Evolutionary conservation across 1,140 invertebrate species (phyloP).

Genomic region (Wasmannia auropunctata): DNA sequence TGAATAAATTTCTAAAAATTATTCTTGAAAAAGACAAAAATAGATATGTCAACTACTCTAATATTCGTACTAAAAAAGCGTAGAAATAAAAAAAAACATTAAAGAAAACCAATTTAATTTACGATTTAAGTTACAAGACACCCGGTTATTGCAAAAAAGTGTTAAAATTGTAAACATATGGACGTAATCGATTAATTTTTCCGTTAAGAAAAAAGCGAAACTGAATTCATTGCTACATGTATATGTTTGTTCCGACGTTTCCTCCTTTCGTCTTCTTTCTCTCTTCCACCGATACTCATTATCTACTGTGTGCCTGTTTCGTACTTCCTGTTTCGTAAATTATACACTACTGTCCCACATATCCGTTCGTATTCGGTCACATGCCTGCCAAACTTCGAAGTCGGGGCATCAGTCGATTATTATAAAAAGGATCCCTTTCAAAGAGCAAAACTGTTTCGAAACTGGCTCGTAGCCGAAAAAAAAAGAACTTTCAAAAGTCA

Average conservation of each 20-base stretch:
- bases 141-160: neutral
- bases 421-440: neutral
- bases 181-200: neutral
- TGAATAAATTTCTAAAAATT: neutral
- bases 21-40: neutral
- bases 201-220: neutral
- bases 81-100: neutral
- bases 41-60: neutral
- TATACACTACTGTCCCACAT: constrained; percentile 52
- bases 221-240: neutral
- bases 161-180: neutral
- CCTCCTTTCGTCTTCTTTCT: constrained; percentile 39
- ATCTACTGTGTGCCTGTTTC: constrained; percentile 33
- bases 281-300: constrained; percentile 49
- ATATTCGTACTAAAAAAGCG: neutral
- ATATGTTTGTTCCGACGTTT: neutral
- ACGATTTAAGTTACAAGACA: neutral
- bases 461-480: neutral
- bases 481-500: neutral
- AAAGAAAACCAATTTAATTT: neutral
- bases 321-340: constrained; percentile 39
- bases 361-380: constrained; percentile 33
- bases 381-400: neutral
- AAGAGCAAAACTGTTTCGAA: neutral
- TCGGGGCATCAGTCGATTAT: constrained; percentile 2